Conservation (phyloP, 2,888 invertebrate species). For the Lasiommata megera region DNA sequence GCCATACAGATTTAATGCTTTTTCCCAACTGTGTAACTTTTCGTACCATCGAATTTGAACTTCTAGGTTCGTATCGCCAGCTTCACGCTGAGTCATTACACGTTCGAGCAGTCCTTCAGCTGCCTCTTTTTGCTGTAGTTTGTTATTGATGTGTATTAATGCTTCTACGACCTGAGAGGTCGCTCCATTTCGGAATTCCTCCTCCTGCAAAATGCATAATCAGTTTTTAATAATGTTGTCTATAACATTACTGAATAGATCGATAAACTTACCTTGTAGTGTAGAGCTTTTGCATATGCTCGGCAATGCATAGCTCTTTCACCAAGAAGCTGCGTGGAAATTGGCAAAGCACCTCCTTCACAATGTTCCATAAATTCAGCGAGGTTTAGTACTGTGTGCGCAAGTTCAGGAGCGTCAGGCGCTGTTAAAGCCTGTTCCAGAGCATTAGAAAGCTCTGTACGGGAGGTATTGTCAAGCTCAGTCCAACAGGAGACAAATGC, state of each 20-base stretch:
- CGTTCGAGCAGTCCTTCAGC: slow-evolving; percentile 96
- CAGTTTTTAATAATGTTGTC: background rate
- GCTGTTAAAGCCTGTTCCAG: slow-evolving; percentile 94
- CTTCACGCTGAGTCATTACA: slow-evolving; percentile 90
- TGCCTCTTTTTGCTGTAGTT: slow-evolving; percentile 98
- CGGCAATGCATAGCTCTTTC: slow-evolving; percentile 97
- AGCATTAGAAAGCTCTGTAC: slow-evolving; percentile 91
- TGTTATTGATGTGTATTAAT: slow-evolving; percentile 97
- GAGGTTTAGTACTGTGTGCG: slow-evolving; percentile 97
- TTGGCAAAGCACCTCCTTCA: slow-evolving; percentile 95
- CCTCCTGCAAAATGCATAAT: slow-evolving; percentile 85
- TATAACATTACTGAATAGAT: no score
- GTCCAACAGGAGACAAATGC: slow-evolving; percentile 99
- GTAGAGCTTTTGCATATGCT: slow-evolving; percentile 84
- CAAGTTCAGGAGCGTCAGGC: slow-evolving; percentile 96
- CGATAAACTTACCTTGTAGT: slow-evolving; percentile 72
- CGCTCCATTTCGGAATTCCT: slow-evolving; percentile 92
- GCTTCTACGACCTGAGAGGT: slow-evolving; percentile 95
- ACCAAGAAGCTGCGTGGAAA: slow-evolving; percentile 93
- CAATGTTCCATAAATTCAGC: slow-evolving; percentile 99
- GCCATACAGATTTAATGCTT: slow-evolving; percentile 93
- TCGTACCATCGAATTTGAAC: slow-evolving; percentile 96
- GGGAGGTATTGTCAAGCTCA: slow-evolving; percentile 90
- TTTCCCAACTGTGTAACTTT: slow-evolving; percentile 99
- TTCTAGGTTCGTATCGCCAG: slow-evolving; percentile 80